Evolutionary conservation across 1,140 invertebrate genomes (phyloP).

Genomic region (Akabosia matsudoensis): DNA sequence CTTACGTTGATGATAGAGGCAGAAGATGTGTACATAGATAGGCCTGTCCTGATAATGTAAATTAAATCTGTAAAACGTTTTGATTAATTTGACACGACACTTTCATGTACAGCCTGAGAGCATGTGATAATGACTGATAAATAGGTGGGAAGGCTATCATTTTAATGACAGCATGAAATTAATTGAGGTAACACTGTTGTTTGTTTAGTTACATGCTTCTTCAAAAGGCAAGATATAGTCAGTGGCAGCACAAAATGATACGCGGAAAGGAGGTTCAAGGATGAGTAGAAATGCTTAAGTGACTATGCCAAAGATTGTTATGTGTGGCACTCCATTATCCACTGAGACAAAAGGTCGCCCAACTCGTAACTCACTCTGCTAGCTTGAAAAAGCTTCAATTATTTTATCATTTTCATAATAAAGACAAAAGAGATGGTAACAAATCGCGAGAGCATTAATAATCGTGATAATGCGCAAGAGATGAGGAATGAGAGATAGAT

Average conservation of each 20-base stretch:
- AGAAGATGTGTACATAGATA: neutral
- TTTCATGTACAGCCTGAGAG: neutral
- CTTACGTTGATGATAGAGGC: too few species aligned
- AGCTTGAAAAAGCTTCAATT: neutral
- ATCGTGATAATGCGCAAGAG: neutral
- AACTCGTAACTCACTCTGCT: neutral
- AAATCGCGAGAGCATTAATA: too few species aligned
- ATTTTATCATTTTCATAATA: neutral
- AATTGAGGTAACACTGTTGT: conserved; percentile 14
- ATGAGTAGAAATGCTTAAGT: too few species aligned
- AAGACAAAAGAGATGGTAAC: neutral
- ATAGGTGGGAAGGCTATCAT: conserved; percentile 16
- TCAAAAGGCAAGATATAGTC: too few species aligned
- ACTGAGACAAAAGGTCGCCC: neutral
- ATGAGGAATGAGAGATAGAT: neutral
- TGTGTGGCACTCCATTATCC: neutral
- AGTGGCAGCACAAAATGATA: too few species aligned
- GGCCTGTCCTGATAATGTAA: neutral
- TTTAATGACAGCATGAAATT: conserved; percentile 23
- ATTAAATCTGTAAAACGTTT: neutral
- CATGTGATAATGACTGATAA: conserved; percentile 18
- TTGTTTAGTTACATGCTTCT: too few species aligned
- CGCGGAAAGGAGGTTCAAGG: too few species aligned
- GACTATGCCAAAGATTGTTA: too few species aligned
- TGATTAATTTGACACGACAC: conserved; percentile 24